Conservation (phyloP, 2,888 invertebrate species). For the Cacoxenus indagator region DNA sequence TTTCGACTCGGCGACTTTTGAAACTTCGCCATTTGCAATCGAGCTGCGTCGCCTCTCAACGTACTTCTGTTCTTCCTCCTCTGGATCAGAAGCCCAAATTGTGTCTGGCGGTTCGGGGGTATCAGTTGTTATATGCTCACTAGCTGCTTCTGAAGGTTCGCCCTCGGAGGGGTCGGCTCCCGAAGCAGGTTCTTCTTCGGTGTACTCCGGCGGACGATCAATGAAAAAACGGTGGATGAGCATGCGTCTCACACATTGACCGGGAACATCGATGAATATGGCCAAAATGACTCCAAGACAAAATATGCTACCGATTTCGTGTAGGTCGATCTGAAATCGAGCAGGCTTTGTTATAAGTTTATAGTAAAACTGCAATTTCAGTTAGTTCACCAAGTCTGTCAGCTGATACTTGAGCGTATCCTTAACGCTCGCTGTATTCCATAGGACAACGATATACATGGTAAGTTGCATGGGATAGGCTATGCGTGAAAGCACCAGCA, state of each 20-base stretch:
- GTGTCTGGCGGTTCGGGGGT: conserved; percentile 66
- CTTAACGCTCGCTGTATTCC: conserved; percentile 76
- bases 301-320: conserved; percentile 74
- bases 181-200: conserved; percentile 32
- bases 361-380: too few relatives aligned
- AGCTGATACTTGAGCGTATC: conserved; percentile 75
- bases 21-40: not conserved
- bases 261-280: conserved; percentile 77
- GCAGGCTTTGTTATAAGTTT: too few relatives aligned
- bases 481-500: conserved; percentile 76
- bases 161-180: conserved; percentile 55
- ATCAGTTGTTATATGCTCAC: conserved; percentile 38
- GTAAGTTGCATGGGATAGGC: conserved; percentile 78
- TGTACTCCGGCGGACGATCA: conserved; percentile 49
- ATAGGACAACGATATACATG: conserved; percentile 78
- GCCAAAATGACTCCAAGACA: conserved; percentile 74
- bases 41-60: conserved; percentile 41
- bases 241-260: conserved; percentile 72
- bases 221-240: conserved; percentile 69
- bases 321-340: conserved; percentile 72
- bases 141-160: conserved; percentile 25
- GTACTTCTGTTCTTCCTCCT: conserved; percentile 56
- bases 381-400: conserved; percentile 74
- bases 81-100: conserved; percentile 71
- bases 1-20: conserved; percentile 5